These are phyloP conservation scores for Troides helena DNA, from an alignment of 2,888 invertebrate species.

Conservation along the genomic window DNA sequence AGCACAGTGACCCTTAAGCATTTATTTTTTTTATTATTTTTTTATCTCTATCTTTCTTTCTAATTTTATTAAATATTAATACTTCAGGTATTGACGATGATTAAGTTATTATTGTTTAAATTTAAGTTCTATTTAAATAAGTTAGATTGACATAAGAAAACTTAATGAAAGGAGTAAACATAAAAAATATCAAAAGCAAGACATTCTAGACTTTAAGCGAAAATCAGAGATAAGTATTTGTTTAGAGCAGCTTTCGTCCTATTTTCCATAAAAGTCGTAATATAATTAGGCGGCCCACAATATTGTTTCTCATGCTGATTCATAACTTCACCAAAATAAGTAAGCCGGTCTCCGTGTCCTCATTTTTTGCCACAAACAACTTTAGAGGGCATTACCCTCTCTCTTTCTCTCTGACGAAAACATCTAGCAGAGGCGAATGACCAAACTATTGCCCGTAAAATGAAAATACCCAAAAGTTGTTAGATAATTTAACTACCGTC, in stretches of 20 bases:
- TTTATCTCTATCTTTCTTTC: too few relatives aligned
- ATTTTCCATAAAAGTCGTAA: slow-evolving; percentile 37
- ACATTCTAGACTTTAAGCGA: not conserved
- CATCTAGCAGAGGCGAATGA: slow-evolving; percentile 64
- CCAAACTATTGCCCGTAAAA: slow-evolving; percentile 50
- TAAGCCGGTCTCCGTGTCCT: slow-evolving; percentile 72
- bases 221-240: not conserved
- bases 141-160: not conserved
- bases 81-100: too few relatives aligned
- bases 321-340: slow-evolving; percentile 74
- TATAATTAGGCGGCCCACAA: slow-evolving; percentile 50
- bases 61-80: too few relatives aligned
- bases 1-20: not conserved
- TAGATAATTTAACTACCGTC: slow-evolving; percentile 24
- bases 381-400: slow-evolving; percentile 75
- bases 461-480: slow-evolving; percentile 19
- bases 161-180: not conserved
- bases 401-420: slow-evolving; percentile 62
- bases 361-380: slow-evolving; percentile 80
- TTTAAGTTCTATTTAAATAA: not conserved
- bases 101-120: too few relatives aligned
- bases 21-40: not conserved
- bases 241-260: slow-evolving; percentile 29
- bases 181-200: not conserved
- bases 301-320: slow-evolving; percentile 76